These are phyloP conservation scores for Drosophila sechellia DNA, from an alignment of 1,140 invertebrate species.

Conservation along the genomic window DNA sequence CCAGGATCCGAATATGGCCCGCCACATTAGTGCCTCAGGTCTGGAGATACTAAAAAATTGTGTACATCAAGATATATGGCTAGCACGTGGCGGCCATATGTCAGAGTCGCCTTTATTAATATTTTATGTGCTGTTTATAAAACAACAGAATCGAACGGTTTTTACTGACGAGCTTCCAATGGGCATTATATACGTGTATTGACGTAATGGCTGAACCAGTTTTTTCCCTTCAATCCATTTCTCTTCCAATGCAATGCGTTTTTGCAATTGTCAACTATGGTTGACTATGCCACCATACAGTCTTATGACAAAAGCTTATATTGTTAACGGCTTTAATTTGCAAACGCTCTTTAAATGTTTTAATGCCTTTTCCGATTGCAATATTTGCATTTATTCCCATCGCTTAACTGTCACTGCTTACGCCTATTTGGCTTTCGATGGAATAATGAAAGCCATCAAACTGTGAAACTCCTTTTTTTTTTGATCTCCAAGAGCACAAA, in stretches of 20 bases:
- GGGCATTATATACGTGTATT: constrained; percentile 40
- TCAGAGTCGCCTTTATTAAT: constrained; percentile 58
- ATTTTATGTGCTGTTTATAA: constrained; percentile 56
- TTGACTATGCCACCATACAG: constrained; percentile 4
- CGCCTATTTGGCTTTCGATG: constrained; percentile 12
- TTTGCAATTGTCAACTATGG: constrained; percentile 45
- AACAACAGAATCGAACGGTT: constrained; percentile 24
- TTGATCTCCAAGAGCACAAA: background rate
- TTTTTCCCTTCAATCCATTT: background rate
- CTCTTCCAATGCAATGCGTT: constrained; percentile 22
- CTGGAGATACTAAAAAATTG: constrained; percentile 54
- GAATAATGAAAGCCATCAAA: constrained; percentile 8
- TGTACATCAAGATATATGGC: constrained; percentile 58
- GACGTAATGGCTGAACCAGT: constrained; percentile 29
- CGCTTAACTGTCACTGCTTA: constrained; percentile 11
- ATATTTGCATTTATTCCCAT: constrained; percentile 25
- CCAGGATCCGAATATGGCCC: constrained; percentile 35
- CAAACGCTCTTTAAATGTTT: constrained; percentile 8
- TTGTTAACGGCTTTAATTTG: constrained; percentile 37
- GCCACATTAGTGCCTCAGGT: constrained; percentile 57
- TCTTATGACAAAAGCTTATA: constrained; percentile 24
- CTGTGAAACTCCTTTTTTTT: background rate
- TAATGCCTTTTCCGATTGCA: background rate
- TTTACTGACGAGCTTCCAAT: constrained; percentile 45
- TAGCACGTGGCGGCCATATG: constrained; percentile 68